phyloP scores from a whole-genome alignment of 2,888 invertebrate genomes.

The Tiphia femorata region DNA sequence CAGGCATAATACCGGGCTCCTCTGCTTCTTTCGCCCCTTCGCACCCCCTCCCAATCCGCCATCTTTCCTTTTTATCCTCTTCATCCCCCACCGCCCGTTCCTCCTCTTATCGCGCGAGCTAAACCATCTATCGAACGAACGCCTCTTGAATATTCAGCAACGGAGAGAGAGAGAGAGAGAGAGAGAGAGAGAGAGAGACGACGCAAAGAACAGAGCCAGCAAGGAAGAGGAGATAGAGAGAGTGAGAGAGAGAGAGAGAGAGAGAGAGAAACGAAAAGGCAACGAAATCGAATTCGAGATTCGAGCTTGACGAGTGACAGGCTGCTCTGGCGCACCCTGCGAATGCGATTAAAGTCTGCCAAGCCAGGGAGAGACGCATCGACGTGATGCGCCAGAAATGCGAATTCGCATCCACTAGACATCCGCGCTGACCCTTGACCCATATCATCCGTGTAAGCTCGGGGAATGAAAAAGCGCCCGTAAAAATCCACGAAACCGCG shows the following conservation, averaged over 20 bases:
- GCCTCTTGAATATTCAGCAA: conserved; percentile 59
- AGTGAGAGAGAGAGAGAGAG: conserved; percentile 2
- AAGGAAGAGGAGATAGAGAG: neutral
- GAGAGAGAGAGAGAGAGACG: neutral
- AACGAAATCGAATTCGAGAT: conserved; percentile 53
- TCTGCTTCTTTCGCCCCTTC: neutral
- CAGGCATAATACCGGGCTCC: conserved; percentile 34
- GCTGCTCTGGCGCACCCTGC: conserved; percentile 29
- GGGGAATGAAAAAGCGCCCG: conserved; percentile 16
- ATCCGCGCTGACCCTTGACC: conserved; percentile 31
- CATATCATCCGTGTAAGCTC: conserved; percentile 16
- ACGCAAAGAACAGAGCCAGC: conserved; percentile 1
- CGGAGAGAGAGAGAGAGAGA: neutral
- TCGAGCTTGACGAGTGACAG: conserved; percentile 51
- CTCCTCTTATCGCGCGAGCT: conserved; percentile 41
- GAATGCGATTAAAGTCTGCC: conserved; percentile 46
- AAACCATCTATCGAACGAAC: conserved; percentile 54
- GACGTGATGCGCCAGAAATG: conserved; percentile 40
- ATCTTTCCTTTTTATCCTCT: conserved; percentile 10
- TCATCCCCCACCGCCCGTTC: conserved; percentile 17
- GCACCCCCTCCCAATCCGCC: neutral
- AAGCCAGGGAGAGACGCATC: conserved; percentile 16
- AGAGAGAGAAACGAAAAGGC: conserved; percentile 17
- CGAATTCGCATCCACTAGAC: conserved; percentile 25
- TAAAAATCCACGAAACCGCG: conserved; percentile 17